Conservation (phyloP, 2,113 vertebrate species). For the Oncorhynchus gorbuscha region DNA sequence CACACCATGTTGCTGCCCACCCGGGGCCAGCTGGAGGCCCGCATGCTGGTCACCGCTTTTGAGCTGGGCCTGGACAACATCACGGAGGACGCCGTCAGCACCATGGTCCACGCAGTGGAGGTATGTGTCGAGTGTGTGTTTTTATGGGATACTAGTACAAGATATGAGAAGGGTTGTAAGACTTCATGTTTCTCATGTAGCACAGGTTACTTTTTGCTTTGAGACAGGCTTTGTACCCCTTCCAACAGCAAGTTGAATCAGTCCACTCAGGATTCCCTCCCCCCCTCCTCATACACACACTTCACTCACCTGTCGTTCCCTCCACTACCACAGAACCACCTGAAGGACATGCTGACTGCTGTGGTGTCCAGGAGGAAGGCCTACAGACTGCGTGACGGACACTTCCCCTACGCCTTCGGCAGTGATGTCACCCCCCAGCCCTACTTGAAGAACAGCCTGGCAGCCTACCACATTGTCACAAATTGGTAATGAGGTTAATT, state of each 20-base stretch:
- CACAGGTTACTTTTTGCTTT: too few species aligned
- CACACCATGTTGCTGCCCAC: constrained; percentile 93
- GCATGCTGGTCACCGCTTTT: constrained; percentile 95
- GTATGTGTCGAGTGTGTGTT: constrained; percentile 59
- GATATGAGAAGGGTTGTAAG: too few species aligned
- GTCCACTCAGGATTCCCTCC: background rate
- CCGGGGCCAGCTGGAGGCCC: constrained; percentile 89
- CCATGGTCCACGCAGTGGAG: constrained; percentile 87
- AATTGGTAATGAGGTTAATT: constrained; percentile 75
- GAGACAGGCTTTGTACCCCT: too few species aligned
- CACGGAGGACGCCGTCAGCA: constrained; percentile 86
- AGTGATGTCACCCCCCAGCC: constrained; percentile 90
- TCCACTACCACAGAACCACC: constrained; percentile 81
- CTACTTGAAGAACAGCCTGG: constrained; percentile 92
- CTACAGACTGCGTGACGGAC: constrained; percentile 88
- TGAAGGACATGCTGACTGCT: constrained; percentile 91
- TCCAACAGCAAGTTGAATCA: too few species aligned
- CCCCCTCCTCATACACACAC: background rate
- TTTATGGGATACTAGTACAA: background rate
- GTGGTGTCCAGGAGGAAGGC: constrained; percentile 90
- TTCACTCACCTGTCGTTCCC: background rate
- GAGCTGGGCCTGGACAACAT: constrained; percentile 94
- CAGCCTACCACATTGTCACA: constrained; percentile 85
- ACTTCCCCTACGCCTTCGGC: constrained; percentile 93
- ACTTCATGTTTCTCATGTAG: too few species aligned